Conservation (phyloP, 2,888 invertebrate species). For the Aspidiotus destructor region DNA sequence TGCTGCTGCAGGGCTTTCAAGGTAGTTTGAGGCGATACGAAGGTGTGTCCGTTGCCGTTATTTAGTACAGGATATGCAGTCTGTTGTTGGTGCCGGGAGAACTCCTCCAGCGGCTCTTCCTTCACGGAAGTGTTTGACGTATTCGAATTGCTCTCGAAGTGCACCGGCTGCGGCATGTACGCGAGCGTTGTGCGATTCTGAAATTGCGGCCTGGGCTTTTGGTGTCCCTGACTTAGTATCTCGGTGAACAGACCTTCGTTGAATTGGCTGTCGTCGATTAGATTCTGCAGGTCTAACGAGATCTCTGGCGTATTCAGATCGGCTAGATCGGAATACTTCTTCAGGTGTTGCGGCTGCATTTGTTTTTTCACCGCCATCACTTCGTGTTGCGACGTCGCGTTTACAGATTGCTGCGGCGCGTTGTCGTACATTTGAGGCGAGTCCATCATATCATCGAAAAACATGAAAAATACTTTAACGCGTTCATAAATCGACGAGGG, state of each 20-base stretch:
- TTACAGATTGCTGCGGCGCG: conserved; percentile 43
- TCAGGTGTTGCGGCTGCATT: conserved; percentile 49
- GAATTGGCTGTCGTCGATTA: conserved; percentile 84
- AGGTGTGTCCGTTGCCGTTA: conserved; percentile 39
- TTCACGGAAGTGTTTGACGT: conserved; percentile 48
- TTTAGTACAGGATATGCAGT: conserved; percentile 41
- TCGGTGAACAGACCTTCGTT: conserved; percentile 77
- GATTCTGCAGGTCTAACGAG: conserved; percentile 79
- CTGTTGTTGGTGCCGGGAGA: conserved; percentile 26
- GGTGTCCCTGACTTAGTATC: conserved; percentile 52
- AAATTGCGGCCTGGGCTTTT: conserved; percentile 41
- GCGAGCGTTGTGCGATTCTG: conserved; percentile 62
- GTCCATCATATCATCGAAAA: conserved; percentile 50
- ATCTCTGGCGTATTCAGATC: conserved; percentile 88
- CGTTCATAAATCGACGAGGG: conserved; percentile 11
- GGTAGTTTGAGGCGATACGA: conserved; percentile 34
- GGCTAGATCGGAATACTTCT: conserved; percentile 59
- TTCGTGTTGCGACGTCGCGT: conserved; percentile 34
- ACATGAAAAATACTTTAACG: conserved; percentile 28
- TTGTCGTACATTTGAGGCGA: conserved; percentile 81
- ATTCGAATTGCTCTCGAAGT: conserved; percentile 58
- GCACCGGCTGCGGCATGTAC: conserved; percentile 87
- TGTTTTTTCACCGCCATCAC: conserved; percentile 36
- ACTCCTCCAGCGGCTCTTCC: conserved; percentile 27
- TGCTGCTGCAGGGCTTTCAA: conserved; percentile 39